phyloP scores from a whole-genome alignment of 2,797 vertebrate genomes.

The Myotis pilosus region DNA sequence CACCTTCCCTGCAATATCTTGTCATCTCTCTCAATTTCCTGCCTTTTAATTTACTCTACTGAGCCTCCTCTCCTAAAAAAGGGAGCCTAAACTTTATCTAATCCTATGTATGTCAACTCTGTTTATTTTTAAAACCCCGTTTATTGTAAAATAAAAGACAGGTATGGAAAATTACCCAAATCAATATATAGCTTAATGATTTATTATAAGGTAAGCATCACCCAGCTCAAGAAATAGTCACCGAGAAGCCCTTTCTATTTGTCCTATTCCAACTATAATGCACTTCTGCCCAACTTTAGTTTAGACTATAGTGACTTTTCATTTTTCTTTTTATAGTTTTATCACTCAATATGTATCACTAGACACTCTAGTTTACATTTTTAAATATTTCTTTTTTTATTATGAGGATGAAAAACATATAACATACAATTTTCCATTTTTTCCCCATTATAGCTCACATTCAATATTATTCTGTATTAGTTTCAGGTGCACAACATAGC shows the following conservation, averaged over 20 bases:
- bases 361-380: neutral
- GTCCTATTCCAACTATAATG: neutral
- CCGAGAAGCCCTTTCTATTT: neutral
- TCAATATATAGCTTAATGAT: neutral
- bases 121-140: neutral
- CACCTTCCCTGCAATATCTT: neutral
- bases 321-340: constrained; percentile 22
- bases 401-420: too few relatives aligned
- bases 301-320: neutral
- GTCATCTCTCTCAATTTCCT: neutral
- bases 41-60: neutral
- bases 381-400: neutral
- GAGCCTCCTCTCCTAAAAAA: neutral
- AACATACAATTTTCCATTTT: too few relatives aligned
- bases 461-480: too few relatives aligned
- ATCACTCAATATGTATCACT: neutral
- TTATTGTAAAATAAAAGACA: constrained; percentile 31
- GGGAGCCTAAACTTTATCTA: neutral
- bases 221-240: neutral
- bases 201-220: neutral
- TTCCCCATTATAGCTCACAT: too few relatives aligned
- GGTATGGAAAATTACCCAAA: neutral
- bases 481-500: too few relatives aligned
- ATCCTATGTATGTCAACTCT: neutral
- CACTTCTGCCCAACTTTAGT: neutral